Percentiles rank a stretch among this genome's conserved stretches.
Evolutionary conservation across 2,797 vertebrate species (phyloP).

Genomic region (Gorsachius magnificus): DNA sequence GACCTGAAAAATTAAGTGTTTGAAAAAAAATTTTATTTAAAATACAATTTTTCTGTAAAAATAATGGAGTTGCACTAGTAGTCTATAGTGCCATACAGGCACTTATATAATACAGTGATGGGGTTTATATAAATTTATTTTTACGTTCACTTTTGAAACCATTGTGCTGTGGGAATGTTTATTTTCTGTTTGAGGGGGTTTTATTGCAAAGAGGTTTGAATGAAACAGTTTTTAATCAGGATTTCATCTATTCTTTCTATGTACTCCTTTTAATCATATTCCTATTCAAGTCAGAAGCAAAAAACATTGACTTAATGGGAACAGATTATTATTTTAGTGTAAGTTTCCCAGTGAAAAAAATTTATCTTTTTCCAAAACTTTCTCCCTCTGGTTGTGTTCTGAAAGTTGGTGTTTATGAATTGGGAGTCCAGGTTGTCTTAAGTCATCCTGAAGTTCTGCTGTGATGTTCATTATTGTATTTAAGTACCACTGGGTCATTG

Average conservation of each 20-base stretch:
- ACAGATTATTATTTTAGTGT: background rate
- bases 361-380: background rate
- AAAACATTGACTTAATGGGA: conserved; percentile 45
- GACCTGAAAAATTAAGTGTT: conserved; percentile 24
- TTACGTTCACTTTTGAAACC: conserved; percentile 9
- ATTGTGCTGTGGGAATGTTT: background rate
- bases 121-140: background rate
- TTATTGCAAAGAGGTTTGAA: conserved; percentile 26
- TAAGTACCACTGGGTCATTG: background rate
- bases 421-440: background rate
- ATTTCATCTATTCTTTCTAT: conserved; percentile 10
- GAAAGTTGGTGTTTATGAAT: background rate
- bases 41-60: background rate
- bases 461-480: background rate
- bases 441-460: background rate
- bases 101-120: conserved; percentile 14
- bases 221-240: conserved; percentile 27
- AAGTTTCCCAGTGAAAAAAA: background rate
- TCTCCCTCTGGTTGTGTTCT: background rate
- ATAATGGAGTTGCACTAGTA: background rate
- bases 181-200: background rate
- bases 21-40: background rate
- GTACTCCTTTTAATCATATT: conserved; percentile 21
- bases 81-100: background rate
- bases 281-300: background rate